A percentile compares a stretch with the other conserved stretches of the same genome.
Conservation (phyloP, 2,888 invertebrate species). For the Entomobrya multifasciata region DNA sequence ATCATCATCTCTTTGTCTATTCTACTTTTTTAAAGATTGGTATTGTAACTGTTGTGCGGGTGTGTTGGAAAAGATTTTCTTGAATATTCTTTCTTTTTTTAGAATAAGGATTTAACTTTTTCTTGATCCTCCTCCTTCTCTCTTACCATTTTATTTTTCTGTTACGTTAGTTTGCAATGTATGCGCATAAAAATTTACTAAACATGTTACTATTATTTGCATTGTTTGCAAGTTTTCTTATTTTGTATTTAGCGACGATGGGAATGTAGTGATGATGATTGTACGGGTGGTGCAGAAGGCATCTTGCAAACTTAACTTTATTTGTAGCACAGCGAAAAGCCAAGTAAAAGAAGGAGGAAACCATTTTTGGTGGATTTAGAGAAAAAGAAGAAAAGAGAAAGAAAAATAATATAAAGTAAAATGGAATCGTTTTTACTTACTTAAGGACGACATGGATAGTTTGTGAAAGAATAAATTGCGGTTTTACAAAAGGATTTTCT, state of each 20-base stretch:
- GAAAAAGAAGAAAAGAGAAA: background rate
- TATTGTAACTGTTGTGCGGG: background rate
- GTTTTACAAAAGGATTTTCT: conserved; percentile 59
- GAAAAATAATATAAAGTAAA: conserved; percentile 34
- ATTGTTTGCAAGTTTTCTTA: conserved; percentile 51
- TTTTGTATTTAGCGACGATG: background rate
- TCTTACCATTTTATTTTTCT: background rate
- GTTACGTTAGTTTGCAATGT: background rate
- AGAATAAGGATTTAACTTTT: conserved; percentile 35
- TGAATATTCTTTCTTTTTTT: background rate
- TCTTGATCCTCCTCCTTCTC: background rate
- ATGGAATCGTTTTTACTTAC: conserved; percentile 45
- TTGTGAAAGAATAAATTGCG: conserved; percentile 66
- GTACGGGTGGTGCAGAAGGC: background rate
- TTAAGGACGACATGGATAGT: conserved; percentile 62
- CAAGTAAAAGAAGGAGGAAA: conserved; percentile 15
- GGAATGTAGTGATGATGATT: background rate
- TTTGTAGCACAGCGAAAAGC: background rate
- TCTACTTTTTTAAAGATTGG: background rate
- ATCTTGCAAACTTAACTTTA: background rate
- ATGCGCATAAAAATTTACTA: conserved; percentile 42
- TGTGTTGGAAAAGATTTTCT: background rate
- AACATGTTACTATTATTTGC: conserved; percentile 42
- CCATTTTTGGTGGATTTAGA: conserved; percentile 47
- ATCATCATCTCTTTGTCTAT: background rate